Conservation (phyloP, 2,113 vertebrate species). For the Arizona elegans region DNA sequence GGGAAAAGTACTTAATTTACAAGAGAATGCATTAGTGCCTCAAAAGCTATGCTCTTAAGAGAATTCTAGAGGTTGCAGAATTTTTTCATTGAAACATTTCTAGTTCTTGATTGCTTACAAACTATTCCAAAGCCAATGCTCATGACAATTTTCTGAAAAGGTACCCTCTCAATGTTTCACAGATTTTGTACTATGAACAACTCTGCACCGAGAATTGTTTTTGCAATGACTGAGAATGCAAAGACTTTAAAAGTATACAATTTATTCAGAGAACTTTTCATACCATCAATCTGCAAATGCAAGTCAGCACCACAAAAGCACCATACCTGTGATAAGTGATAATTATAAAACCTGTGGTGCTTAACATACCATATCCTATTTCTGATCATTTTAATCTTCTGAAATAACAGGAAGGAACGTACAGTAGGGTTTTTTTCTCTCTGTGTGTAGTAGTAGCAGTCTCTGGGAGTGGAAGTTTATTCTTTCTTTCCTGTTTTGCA, state of each 20-base stretch:
- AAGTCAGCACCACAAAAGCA: neutral
- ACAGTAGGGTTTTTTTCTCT: neutral
- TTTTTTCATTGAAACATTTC: neutral
- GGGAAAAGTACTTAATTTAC: neutral
- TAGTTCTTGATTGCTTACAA: neutral
- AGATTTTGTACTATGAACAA: neutral
- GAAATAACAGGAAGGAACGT: neutral
- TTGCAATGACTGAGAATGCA: neutral
- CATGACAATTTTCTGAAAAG: neutral
- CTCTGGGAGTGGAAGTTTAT: constrained; percentile 33
- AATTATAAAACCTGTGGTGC: neutral
- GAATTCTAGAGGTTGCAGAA: neutral
- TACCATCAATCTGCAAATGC: neutral
- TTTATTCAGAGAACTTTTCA: neutral
- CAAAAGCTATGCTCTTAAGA: neutral
- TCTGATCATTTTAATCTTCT: constrained; percentile 3
- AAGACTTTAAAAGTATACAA: neutral
- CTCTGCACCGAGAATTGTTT: neutral
- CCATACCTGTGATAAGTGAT: neutral
- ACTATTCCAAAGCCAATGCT: neutral
- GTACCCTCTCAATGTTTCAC: neutral
- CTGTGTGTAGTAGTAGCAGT: neutral
- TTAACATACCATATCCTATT: constrained; percentile 18
- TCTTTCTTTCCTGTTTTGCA: constrained; percentile 26
- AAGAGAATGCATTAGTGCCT: neutral